Base-by-base conservation (phyloP, 2,113 vertebrate species). In the Abramis brama region DNA sequence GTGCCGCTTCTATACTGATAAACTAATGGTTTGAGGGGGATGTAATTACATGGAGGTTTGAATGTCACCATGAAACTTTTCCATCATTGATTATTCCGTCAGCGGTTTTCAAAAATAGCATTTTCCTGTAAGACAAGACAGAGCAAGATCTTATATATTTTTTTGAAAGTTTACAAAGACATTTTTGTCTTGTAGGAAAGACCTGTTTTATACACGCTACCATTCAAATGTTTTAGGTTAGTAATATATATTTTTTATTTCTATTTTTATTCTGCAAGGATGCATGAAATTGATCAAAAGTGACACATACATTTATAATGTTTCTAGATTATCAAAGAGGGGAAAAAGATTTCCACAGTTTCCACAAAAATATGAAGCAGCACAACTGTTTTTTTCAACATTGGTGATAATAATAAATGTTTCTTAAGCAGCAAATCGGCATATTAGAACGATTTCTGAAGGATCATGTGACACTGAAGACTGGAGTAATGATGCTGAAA, bases 51-150 rank as follows among this genome's bases (percentile, higher is more conserved):
- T 59, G 66, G 1, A 25, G 36, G 60, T 76, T 82, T 50, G 10
- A 73, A 27, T 25, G 45, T 39, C 10, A 12, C 23, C 4, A 11
- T 66, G n/a, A 82, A 82, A 70, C 43, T 47, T 62, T 64, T 62
- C 59, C 8, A 3, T 77, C 45, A 55, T 52, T 43, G 15, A 5
- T 66, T 81, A 7, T 19, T 64, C 68, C 36, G 13, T 76, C 13
- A 2, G 17, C 27, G 6, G 15, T 6, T 45, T 45, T 80, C 13
- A 21, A 27, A 5, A 45, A 64, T 25, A 64, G 59, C 7, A 19
- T 62, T 62, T 27, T 80, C 59, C 79, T 80, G 25, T 19, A 81
- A 80, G 47, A 64, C 9, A 7, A 80, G n/a, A 57, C 13, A 47
- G n/a, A 75, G n/a, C 23, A 75, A 47, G 43, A 25, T 45, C 6